Base-by-base conservation (phyloP, 1,140 invertebrate genomes). In the Hyphantria cunea region DNA sequence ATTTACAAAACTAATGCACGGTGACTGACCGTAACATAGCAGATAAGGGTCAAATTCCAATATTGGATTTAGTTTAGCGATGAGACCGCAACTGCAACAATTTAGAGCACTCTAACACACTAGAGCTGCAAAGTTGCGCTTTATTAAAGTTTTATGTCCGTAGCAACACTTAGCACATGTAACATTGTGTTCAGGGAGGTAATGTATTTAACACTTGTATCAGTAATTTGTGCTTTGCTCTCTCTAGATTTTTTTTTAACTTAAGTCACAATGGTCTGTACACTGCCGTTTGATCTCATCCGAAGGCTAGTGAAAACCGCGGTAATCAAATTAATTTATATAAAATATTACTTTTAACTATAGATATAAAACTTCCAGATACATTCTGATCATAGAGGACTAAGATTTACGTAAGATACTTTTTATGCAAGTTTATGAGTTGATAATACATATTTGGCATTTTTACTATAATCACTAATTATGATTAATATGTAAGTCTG, bases 51-150 rank as follows among this genome's bases (percentile, higher is more conserved):
- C 52, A 62, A 48, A 61, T 59, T 47, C 50, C 65, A 50, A 68
- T 70, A 80, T 78, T 78, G 69, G 64, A 74, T 78, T 70, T 72
- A 71, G 76, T 74, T 80, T 70, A 69, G 67, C 56, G 54, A 68
- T 73, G 70, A 70, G 64, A 78, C 75, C 75, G 61, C 68, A 67
- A 73, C 66, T 76, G 67, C 68, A 72, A 76, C 72, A 69, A 73
- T 78, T 74, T 73, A 72, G 68, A 60, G 67, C 63, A 37, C 66
- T 64, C 64, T 69, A 68, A 71, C 70, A 59, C 66, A 62, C 55
- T 62, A 45, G n/a, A 15, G 31, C 49, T 32, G 47, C 47, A 54
- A 64, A 72, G 71, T 64, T 78, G 72, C 65, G 47, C 66, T 58
- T 71, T 70, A 73, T 71, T 61, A 69, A 68, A 75, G 59, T 73